Base-by-base conservation (phyloP, 2,113 vertebrate species). In the Sitta europaea region DNA sequence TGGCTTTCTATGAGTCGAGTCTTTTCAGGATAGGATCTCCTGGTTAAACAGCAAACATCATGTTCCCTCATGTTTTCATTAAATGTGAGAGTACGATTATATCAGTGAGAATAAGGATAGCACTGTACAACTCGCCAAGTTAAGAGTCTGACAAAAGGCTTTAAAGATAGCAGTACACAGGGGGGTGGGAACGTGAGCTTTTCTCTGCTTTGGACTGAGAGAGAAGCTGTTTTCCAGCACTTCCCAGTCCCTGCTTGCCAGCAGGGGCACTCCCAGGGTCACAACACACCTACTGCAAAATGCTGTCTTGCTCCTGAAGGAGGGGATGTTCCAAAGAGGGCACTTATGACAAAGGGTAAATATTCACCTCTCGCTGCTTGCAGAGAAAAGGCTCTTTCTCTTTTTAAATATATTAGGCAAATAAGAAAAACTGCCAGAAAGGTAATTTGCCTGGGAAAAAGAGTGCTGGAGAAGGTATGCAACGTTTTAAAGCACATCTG, bases 171-270 rank as follows among this genome's bases (percentile, higher is more conserved):
- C 18, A 80, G 21, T 2, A 22, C 5, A 5, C 28, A 47, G 24
- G 0, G n/a, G 29, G 12, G 65, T 24, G 35, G 63, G 27, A 51
- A 63, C 0, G 0, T 36, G 47, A 67, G 15, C 6, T 65, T 71
- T 80, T 25, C 35, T 92, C 80, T 91, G 33, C 51, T 75, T 83
- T 77, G 71, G 57, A 40, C 23, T n/a, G 29, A 36, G 42, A 68
- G 21, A 36, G 42, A 68, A 19, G 25, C 58, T 73, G 23, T 51
- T 84, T 72, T 25, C 65, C 53, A 81, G 1, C 12, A 5, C 22
- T 22, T 91, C 40, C 25, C 45, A 62, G 1, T 43, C 23, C 20
- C 9, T 40, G 27, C 11, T 70, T 18, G 13, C 59, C 61, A 59
- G 16, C 24, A 54, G 38, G 31, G 73, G 65, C 12, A 3, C 13